phyloP scores from a whole-genome alignment of 2,113 vertebrate species.

The Prolemur simus region DNA sequence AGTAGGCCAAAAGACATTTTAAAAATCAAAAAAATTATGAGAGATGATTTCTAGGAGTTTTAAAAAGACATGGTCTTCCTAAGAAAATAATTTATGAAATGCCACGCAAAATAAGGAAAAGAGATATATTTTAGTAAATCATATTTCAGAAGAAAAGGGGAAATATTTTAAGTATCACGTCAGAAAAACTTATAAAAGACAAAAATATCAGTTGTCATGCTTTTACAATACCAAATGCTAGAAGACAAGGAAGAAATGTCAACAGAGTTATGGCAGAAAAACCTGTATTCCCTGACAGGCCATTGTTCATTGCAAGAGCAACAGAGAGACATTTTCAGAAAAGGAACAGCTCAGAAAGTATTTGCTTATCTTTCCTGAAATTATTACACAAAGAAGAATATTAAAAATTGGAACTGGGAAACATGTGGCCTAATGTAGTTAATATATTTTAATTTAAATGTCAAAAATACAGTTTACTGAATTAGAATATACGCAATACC shows the following conservation, averaged over 20 bases:
- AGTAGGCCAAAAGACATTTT: neutral
- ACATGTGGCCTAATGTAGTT: neutral
- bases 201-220: neutral
- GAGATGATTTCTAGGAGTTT: neutral
- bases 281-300: neutral
- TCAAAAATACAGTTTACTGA: neutral
- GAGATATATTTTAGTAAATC: neutral
- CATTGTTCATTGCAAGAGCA: neutral
- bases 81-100: neutral
- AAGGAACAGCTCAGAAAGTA: neutral
- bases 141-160: neutral
- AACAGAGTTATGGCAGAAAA: neutral
- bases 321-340: neutral
- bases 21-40: neutral
- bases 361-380: neutral
- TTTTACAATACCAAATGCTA: neutral
- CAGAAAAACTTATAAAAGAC: neutral
- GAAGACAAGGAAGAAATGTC: neutral
- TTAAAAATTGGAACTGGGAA: neutral
- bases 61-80: neutral
- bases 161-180: neutral
- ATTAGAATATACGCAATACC: neutral
- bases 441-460: neutral
- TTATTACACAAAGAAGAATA: neutral
- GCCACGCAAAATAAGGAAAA: neutral